Evolutionary conservation across 1,140 invertebrate genomes (phyloP).

Genomic region (Ceratina japonica): DNA sequence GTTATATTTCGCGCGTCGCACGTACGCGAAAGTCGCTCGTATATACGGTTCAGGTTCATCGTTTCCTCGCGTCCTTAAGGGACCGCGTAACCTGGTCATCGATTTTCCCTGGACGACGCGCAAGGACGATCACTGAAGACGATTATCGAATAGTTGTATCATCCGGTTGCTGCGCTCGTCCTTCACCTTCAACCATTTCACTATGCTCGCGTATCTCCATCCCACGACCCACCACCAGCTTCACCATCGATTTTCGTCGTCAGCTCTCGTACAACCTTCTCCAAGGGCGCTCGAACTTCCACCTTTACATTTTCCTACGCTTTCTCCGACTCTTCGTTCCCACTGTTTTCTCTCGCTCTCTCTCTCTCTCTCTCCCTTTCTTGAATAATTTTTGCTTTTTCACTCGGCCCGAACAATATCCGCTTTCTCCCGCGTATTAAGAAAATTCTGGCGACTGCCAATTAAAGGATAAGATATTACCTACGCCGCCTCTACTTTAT

Average conservation of each 20-base stretch:
- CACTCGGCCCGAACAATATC: background rate
- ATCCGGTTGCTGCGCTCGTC: constrained; percentile 49
- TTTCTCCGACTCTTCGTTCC: background rate
- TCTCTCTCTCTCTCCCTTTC: background rate
- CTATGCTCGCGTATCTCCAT: constrained; percentile 50
- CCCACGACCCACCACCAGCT: constrained; percentile 53
- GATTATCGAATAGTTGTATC: constrained; percentile 63
- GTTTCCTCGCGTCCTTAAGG: background rate
- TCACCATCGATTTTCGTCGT: constrained; percentile 63
- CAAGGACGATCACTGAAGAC: constrained; percentile 59
- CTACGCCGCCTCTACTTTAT: background rate
- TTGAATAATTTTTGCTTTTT: background rate
- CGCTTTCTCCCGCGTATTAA: too few relatives aligned
- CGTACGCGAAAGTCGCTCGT: too few relatives aligned
- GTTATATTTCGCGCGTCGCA: too few relatives aligned
- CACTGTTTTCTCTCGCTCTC: too few relatives aligned
- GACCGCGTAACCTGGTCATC: constrained; percentile 19
- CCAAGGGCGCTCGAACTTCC: constrained; percentile 30
- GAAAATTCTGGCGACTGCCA: background rate
- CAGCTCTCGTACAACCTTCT: constrained; percentile 41
- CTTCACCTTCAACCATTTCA: constrained; percentile 64
- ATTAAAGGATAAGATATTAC: background rate
- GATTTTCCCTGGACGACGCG: constrained; percentile 49
- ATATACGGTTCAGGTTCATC: too few relatives aligned
- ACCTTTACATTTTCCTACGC: background rate